These are phyloP conservation scores for Drosophila setifemur DNA, from an alignment of 1,140 invertebrate species.

Conservation along the genomic window DNA sequence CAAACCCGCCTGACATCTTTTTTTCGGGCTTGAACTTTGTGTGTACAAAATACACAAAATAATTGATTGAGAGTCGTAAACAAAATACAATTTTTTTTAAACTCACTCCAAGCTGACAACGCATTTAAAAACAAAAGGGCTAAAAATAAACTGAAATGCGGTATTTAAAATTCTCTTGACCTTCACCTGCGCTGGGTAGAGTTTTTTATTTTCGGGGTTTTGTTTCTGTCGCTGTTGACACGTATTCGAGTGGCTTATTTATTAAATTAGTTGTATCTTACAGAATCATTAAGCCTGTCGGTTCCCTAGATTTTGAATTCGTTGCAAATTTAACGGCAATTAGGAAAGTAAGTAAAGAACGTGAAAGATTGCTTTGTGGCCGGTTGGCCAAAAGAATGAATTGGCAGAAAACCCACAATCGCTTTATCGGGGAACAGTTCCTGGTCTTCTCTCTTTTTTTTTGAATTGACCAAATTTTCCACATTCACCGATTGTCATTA, in stretches of 20 bases:
- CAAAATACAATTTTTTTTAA: slow-evolving; percentile 16
- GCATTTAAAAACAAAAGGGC: slow-evolving; percentile 45
- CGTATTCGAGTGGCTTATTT: slow-evolving; percentile 24
- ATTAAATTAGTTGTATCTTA: slow-evolving; percentile 5
- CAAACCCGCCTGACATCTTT: slow-evolving; percentile 20
- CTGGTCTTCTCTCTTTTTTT: slow-evolving; percentile 7
- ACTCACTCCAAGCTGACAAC: slow-evolving; percentile 15
- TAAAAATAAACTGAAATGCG: slow-evolving; percentile 55
- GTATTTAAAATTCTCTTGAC: slow-evolving; percentile 59
- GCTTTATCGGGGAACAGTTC: slow-evolving; percentile 41
- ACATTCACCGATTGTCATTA: slow-evolving; percentile 25
- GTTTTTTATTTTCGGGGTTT: no score
- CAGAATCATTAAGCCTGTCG: slow-evolving; percentile 8
- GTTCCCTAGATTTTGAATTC: slow-evolving; percentile 22
- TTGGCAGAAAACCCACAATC: slow-evolving; percentile 30
- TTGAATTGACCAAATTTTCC: slow-evolving; percentile 42
- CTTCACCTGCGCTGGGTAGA: slow-evolving; percentile 41
- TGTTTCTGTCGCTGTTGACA: slow-evolving; percentile 42
- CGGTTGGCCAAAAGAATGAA: slow-evolving; percentile 23
- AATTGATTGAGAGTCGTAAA: slow-evolving; percentile 31
- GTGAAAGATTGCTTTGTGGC: slow-evolving; percentile 13
- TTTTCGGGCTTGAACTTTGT: slow-evolving; percentile 20
- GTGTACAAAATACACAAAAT: slow-evolving; percentile 15
- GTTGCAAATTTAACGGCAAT: slow-evolving; percentile 69
- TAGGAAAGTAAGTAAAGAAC: slow-evolving; percentile 54